Evolutionary conservation across 2,888 invertebrate genomes (phyloP).

Genomic region (Eupithecia centaureata): DNA sequence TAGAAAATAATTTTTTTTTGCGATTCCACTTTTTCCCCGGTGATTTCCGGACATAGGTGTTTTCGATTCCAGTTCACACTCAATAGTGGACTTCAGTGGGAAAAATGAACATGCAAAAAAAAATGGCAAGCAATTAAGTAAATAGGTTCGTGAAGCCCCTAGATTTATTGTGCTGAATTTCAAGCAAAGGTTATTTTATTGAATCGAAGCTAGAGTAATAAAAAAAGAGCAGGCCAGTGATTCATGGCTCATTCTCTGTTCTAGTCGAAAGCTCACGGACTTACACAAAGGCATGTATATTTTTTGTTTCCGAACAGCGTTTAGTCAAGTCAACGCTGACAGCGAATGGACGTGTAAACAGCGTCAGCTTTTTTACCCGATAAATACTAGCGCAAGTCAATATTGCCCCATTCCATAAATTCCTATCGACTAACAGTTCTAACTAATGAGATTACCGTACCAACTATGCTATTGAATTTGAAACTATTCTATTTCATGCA

Average conservation of each 20-base stretch:
- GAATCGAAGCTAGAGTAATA: not conserved
- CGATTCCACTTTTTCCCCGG: no score
- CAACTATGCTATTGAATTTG: not conserved
- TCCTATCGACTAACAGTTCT: slow-evolving; percentile 7
- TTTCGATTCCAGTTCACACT: no score
- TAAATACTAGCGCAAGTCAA: slow-evolving; percentile 4
- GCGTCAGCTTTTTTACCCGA: slow-evolving; percentile 8
- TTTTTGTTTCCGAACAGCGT: slow-evolving; percentile 4
- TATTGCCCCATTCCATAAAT: slow-evolving; percentile 7
- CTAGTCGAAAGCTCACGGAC: not conserved
- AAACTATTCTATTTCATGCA: not conserved
- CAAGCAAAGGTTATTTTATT: not conserved
- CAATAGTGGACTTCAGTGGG: no score
- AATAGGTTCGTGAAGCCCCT: no score
- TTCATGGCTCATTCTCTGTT: slow-evolving; percentile 7
- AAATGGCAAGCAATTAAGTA: no score
- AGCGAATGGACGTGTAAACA: slow-evolving; percentile 8
- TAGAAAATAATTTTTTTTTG: not conserved
- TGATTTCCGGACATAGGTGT: no score
- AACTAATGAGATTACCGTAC: not conserved
- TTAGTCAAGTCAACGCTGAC: slow-evolving; percentile 12
- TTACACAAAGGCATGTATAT: not conserved
- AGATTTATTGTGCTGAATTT: not conserved
- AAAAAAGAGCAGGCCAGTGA: not conserved
- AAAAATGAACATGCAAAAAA: no score